Base-by-base conservation (phyloP, 2,888 invertebrate species). In the Scelioninae gen. 1 region DNA sequence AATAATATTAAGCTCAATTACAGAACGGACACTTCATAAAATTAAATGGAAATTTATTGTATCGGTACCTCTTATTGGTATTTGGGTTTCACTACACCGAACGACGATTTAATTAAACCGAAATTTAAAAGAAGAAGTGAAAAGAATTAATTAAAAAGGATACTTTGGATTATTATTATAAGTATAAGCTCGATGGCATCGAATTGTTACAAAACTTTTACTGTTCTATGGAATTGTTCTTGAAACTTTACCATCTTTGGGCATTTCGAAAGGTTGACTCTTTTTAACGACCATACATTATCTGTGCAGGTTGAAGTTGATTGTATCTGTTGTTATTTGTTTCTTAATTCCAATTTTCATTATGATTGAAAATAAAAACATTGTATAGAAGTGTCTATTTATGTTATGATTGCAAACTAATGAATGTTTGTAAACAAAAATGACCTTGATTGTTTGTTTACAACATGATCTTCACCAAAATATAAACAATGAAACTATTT, bases 21-120 rank as follows among this genome's bases (percentile, higher is more conserved):
- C n/a, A n/a, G n/a, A n/a, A n/a, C n/a, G 45, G 32, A 78, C 69
- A 78, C 78, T 69, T 76, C 29, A 75, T 75, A 75, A 75, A 66
- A 66, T 66, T 55, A 40, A 49, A 72, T 38, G 34, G 23, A 34
- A 58, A 56, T 56, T 69, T 66, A 68, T 55, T 31, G 43, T 43
- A 43, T 5, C 5, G 32, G 32, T 10, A 16, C 11, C 6, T 13
- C 6, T 16, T 15, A n/a, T 49, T 8, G 47, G 15, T 13, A 10
- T 13, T 15, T 7, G 47, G 9, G 31, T 53, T 11, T 29, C 53
- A 23, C 23, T 23, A 23, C 23, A 23, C 16, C n/a, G 51, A 9
- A 2, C 51, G 51, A 51, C 51, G 51, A 29, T 51, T 51, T 31
- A 51, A 51, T 51, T 23, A 11, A 31, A 23, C 8, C 29, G 51